Evolutionary conservation across 2,888 invertebrate genomes (phyloP).

Genomic region (Archips xylosteana): DNA sequence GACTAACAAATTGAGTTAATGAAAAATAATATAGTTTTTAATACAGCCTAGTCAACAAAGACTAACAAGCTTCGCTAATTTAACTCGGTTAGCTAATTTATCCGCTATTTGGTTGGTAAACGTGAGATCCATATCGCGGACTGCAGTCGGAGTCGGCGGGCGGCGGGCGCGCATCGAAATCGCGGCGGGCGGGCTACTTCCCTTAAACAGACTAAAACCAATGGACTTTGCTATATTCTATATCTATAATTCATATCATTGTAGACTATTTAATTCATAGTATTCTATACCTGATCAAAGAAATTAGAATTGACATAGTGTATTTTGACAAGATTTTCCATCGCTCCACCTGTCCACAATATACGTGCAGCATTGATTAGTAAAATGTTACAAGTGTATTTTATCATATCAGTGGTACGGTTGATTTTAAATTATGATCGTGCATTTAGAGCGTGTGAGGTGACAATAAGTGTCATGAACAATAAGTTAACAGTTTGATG

Average conservation of each 20-base stretch:
- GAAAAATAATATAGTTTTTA: conserved; percentile 20
- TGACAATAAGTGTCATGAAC: background rate
- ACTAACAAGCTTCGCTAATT: conserved; percentile 68
- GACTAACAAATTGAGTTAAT: background rate
- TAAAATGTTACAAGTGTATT: too few species aligned
- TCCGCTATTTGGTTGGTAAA: conserved; percentile 80
- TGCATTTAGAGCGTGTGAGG: background rate
- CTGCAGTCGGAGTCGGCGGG: conserved; percentile 66
- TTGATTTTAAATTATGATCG: too few species aligned
- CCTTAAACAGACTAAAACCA: conserved; percentile 48
- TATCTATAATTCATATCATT: background rate
- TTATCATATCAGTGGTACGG: too few species aligned
- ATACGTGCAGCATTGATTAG: too few species aligned
- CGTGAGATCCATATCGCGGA: conserved; percentile 81
- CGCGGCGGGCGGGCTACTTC: conserved; percentile 69
- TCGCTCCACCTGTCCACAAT: too few species aligned
- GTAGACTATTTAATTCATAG: too few species aligned
- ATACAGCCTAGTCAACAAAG: conserved; percentile 28
- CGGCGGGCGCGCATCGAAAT: conserved; percentile 66
- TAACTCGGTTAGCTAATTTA: conserved; percentile 80
- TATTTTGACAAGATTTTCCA: too few species aligned
- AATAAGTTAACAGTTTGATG: too few species aligned
- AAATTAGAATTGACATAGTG: too few species aligned
- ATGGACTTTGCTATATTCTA: conserved; percentile 45
- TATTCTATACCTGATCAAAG: too few species aligned